Evolutionary conservation across 2,888 invertebrate species (phyloP), one percentile per base, ranked within the genome.

Genomic region (Drosophila phalerata): DNA sequence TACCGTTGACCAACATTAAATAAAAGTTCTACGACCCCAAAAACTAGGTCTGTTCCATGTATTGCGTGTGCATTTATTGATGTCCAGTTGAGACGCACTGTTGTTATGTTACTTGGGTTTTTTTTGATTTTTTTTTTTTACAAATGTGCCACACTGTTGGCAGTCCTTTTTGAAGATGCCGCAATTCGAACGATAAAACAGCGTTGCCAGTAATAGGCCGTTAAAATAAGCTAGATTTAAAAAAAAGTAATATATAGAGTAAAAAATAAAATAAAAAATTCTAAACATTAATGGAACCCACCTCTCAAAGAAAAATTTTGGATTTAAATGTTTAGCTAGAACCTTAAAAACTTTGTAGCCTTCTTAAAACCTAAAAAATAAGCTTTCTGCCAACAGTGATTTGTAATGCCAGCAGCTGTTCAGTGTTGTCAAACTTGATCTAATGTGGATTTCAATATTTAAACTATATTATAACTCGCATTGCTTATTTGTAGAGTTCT

Each of bases 1-100:
- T 37, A 8, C 10, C 15, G 13, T 52, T 43, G 52, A 22, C 49
- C 43, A 57, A 30, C 28, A 28, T 9, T 13, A 13, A 53, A 62
- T 28, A 49, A 38, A 43, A 45, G 45, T 60, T 49, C 63, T 30
- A 42, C 15, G 62, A 62, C 62, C 45, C 30, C 30, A 47, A 62
- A 47, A 13, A 22, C n/a, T 47, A 55, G 37, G 45, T 17, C 38
- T 48, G n/a, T 28, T 43, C 37, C 43, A 13, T n/a, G n/a, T 51
- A 40, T 61, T 55, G 40, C 53, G 32, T 43, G 38, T 48, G 48
- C 43, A 62, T 43, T 55, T 68, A 17, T 42, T 43, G 34, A 8
- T 38, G 43, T 28, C 13, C 15, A 11, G 19, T 28, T 42, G 25
- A 13, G 47, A 17, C 37, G 42, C 11, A 19, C 25, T 61, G 25